Evolutionary conservation across 2,888 invertebrate genomes (phyloP).

Genomic region (Phengaris arion): DNA sequence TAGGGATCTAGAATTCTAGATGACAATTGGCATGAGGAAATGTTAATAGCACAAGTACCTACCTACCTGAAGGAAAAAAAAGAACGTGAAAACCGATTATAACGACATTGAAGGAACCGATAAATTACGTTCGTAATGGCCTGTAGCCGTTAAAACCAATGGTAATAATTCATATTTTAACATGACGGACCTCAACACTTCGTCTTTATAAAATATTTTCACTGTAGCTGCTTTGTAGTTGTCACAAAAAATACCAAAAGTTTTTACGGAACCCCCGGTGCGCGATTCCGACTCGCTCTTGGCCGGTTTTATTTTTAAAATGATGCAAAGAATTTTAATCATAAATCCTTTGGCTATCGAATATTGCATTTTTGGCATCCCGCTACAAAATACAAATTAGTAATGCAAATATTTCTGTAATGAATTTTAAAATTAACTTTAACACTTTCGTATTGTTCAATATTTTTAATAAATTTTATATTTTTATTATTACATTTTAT

Average conservation of each 20-base stretch:
- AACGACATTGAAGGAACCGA: too few relatives aligned
- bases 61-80: too few relatives aligned
- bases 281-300: background rate
- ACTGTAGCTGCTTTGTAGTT: too few relatives aligned
- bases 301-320: constrained; percentile 3
- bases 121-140: too few relatives aligned
- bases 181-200: too few relatives aligned
- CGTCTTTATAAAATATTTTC: too few relatives aligned
- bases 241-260: background rate
- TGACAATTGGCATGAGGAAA: too few relatives aligned
- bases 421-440: constrained; percentile 1
- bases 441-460: background rate
- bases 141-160: too few relatives aligned
- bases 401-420: constrained; percentile 17
- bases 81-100: too few relatives aligned
- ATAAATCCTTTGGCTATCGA: constrained; percentile 18
- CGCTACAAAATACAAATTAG: constrained; percentile 10
- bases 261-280: background rate
- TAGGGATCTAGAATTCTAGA: too few relatives aligned
- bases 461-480: background rate
- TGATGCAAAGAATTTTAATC: constrained; percentile 27
- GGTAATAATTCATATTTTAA: too few relatives aligned
- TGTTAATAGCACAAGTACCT: too few relatives aligned
- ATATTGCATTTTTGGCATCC: constrained; percentile 22
- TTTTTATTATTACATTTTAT: background rate